These are phyloP conservation scores for Eretmocerus hayati DNA, from an alignment of 2,888 invertebrate species.

Conservation along the genomic window DNA sequence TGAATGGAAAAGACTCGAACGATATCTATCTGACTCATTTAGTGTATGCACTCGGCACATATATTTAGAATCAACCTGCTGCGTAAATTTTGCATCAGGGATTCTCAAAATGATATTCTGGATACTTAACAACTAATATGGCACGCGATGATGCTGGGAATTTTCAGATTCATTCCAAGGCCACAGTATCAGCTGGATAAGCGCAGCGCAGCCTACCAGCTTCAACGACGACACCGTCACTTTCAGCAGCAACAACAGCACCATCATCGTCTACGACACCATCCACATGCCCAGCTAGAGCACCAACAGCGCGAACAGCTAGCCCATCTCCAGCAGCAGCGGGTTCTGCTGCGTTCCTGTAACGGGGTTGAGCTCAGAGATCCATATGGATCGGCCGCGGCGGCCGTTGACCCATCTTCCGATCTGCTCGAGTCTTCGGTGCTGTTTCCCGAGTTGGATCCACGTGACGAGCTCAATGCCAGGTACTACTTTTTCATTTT, in stretches of 20 bases:
- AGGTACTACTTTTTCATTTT: no score
- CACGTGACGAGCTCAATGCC: slow-evolving; percentile 52
- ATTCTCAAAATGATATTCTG: no score
- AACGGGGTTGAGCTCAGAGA: slow-evolving; percentile 70
- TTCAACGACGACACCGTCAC: neutral
- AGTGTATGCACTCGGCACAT: no score
- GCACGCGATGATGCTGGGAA: no score
- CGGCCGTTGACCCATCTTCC: slow-evolving; percentile 36
- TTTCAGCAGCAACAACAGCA: slow-evolving; percentile 24
- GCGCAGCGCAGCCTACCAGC: slow-evolving; percentile 34
- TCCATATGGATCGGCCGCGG: slow-evolving; percentile 46
- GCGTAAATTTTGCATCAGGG: no score
- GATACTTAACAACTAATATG: no score
- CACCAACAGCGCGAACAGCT: neutral
- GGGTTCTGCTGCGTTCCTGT: slow-evolving; percentile 70
- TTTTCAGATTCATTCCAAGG: slow-evolving; percentile 29
- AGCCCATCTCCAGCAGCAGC: slow-evolving; percentile 38
- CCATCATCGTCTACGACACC: neutral
- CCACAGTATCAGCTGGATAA: slow-evolving; percentile 54
- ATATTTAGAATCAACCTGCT: no score
- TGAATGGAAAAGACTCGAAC: no score
- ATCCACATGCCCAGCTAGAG: neutral
- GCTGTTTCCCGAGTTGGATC: slow-evolving; percentile 53
- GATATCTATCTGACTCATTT: no score
- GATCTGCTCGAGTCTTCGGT: slow-evolving; percentile 49